phyloP scores from a whole-genome alignment of 2,888 invertebrate genomes.

The Priocnemis perturbator region DNA sequence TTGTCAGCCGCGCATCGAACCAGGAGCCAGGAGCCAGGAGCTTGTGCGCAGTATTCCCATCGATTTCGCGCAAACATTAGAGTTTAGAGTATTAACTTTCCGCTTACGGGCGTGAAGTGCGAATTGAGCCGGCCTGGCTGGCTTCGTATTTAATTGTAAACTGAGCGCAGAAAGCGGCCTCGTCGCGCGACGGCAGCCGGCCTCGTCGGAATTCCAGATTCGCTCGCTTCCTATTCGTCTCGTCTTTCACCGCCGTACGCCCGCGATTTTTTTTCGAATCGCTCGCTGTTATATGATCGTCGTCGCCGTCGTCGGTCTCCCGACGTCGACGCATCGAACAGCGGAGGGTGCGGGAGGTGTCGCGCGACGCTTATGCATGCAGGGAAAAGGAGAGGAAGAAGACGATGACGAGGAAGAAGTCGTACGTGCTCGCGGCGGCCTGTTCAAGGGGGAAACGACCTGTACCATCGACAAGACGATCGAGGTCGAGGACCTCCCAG shows the following conservation, averaged over 20 bases:
- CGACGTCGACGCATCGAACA: slow-evolving; percentile 12
- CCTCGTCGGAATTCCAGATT: slow-evolving; percentile 10
- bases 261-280: slow-evolving; percentile 5
- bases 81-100: slow-evolving; percentile 36
- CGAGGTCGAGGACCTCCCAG: slow-evolving; percentile 30
- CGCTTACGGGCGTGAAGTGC: slow-evolving; percentile 24
- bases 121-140: slow-evolving; percentile 25
- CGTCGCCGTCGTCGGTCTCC: slow-evolving; percentile 7
- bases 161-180: slow-evolving; percentile 14
- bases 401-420: slow-evolving; percentile 19
- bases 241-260: slow-evolving; percentile 38
- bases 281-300: slow-evolving; percentile 40
- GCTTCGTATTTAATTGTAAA: slow-evolving; percentile 19
- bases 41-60: too few relatives aligned
- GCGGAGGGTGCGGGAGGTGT: slow-evolving; percentile 18
- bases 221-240: slow-evolving; percentile 51
- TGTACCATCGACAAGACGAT: slow-evolving; percentile 20
- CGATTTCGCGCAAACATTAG: not conserved
- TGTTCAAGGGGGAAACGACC: slow-evolving; percentile 24
- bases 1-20: not conserved
- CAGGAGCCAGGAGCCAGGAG: too few relatives aligned
- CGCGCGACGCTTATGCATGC: slow-evolving; percentile 18
- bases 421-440: not conserved
- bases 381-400: slow-evolving; percentile 28
- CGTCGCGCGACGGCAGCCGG: slow-evolving; percentile 13